These are phyloP conservation scores for Eudorcas thomsonii DNA, from an alignment of 2,113 vertebrate genomes.

Conservation along the genomic window DNA sequence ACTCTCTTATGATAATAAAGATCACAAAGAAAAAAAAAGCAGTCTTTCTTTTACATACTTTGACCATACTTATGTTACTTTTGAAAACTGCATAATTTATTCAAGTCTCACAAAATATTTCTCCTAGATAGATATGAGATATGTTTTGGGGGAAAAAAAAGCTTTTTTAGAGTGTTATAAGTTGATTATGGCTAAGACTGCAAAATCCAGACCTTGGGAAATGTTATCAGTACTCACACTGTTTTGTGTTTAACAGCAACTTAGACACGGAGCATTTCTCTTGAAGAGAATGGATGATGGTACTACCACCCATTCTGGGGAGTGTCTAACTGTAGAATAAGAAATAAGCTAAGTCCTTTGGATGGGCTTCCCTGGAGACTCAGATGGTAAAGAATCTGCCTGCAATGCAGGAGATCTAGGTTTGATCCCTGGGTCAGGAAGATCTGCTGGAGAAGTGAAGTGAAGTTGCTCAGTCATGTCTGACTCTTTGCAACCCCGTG, in stretches of 20 bases:
- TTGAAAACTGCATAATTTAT: neutral
- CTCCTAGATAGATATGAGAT: neutral
- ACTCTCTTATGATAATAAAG: constrained; percentile 1
- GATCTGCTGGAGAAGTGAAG: neutral
- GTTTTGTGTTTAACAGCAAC: neutral
- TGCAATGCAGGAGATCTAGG: neutral
- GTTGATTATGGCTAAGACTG: neutral
- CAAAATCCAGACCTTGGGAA: neutral
- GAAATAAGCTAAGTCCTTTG: neutral
- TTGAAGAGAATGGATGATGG: neutral
- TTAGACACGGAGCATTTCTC: neutral
- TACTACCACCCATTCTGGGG: neutral
- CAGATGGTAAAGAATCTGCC: neutral
- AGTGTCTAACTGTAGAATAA: neutral
- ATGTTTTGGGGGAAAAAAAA: neutral
- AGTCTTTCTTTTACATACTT: neutral
- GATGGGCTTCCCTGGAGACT: neutral
- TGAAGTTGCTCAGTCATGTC: no score
- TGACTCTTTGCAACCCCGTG: no score
- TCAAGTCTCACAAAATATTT: neutral
- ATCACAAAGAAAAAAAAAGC: neutral
- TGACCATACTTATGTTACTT: neutral
- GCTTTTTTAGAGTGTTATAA: neutral
- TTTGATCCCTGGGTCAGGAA: neutral
- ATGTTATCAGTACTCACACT: neutral